These are phyloP conservation scores for Solenopsis fugax DNA, from an alignment of 1,140 invertebrate genomes.

Conservation along the genomic window DNA sequence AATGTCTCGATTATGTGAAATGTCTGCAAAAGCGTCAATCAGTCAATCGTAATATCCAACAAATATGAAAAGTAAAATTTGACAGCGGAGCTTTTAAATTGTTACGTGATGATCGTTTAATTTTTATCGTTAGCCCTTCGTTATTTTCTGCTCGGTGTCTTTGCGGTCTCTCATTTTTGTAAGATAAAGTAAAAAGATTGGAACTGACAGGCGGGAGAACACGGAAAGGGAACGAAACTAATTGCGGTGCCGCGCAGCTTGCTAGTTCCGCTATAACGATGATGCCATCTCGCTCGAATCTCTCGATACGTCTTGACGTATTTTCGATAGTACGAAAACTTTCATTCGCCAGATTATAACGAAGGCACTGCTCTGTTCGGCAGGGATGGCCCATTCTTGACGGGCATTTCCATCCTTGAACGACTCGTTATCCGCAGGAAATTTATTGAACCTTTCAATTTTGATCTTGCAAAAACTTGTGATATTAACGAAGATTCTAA, in stretches of 20 bases:
- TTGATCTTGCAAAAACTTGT: background rate
- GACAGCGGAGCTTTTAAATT: conserved; percentile 1
- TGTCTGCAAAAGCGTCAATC: background rate
- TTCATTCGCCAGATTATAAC: conserved; percentile 71
- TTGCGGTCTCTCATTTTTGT: conserved; percentile 33
- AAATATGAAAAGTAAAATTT: background rate
- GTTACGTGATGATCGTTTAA: conserved; percentile 72
- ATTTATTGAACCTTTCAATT: conserved; percentile 28
- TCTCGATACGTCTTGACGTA: conserved; percentile 58
- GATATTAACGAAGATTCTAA: background rate
- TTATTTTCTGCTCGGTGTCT: conserved; percentile 52
- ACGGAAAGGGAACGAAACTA: conserved; percentile 82
- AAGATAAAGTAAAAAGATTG: conserved; percentile 58
- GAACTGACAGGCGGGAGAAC: conserved; percentile 59
- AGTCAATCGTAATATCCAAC: background rate
- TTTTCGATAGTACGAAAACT: conserved; percentile 67
- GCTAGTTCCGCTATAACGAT: conserved; percentile 67
- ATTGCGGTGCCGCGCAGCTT: conserved; percentile 75
- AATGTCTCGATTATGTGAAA: conserved; percentile 1
- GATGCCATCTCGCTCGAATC: conserved; percentile 41
- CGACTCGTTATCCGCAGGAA: background rate
- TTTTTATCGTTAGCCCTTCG: conserved; percentile 73
- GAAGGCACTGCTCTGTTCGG: conserved; percentile 64
- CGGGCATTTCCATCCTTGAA: conserved; percentile 54
- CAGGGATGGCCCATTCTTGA: conserved; percentile 33